Conservation (phyloP, 2,888 invertebrate species). For the Oligia strigilis region DNA sequence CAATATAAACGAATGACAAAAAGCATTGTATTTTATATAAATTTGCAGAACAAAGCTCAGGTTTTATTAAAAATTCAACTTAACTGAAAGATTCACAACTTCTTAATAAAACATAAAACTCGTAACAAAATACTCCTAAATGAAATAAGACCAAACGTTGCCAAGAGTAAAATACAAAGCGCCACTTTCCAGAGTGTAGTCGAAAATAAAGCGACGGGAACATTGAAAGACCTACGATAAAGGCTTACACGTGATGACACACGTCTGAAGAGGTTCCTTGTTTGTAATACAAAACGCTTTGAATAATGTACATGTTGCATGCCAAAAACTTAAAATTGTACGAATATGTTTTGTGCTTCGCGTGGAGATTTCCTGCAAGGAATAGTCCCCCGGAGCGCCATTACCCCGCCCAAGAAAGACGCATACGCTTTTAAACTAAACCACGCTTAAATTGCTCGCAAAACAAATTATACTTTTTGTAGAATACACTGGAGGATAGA, state of each 20-base stretch:
- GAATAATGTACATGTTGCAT: slow-evolving; percentile 77
- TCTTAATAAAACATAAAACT: slow-evolving; percentile 18
- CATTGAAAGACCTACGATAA: slow-evolving; percentile 71
- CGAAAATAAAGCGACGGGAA: slow-evolving; percentile 61
- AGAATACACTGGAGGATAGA: slow-evolving; percentile 56
- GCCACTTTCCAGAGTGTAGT: slow-evolving; percentile 52
- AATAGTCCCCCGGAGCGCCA: slow-evolving; percentile 78
- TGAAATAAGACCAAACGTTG: slow-evolving; percentile 26
- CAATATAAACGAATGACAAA: slow-evolving; percentile 22
- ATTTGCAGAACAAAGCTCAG: slow-evolving; percentile 5
- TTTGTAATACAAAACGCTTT: slow-evolving; percentile 77
- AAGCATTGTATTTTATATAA: not conserved
- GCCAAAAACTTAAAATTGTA: slow-evolving; percentile 83
- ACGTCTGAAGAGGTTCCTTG: slow-evolving; percentile 69
- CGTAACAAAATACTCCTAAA: slow-evolving; percentile 28
- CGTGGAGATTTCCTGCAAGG: slow-evolving; percentile 68
- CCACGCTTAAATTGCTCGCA: slow-evolving; percentile 78
- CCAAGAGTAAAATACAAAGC: slow-evolving; percentile 47
- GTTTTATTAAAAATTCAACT: slow-evolving; percentile 5
- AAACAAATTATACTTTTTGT: slow-evolving; percentile 74
- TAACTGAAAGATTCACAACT: slow-evolving; percentile 2
- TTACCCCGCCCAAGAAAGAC: slow-evolving; percentile 74
- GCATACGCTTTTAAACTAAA: slow-evolving; percentile 84
- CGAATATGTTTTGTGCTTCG: slow-evolving; percentile 76
- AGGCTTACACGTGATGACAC: slow-evolving; percentile 68